Evolutionary conservation across 2,888 invertebrate species (phyloP).

Genomic region (Melikaiella ostensackeni): DNA sequence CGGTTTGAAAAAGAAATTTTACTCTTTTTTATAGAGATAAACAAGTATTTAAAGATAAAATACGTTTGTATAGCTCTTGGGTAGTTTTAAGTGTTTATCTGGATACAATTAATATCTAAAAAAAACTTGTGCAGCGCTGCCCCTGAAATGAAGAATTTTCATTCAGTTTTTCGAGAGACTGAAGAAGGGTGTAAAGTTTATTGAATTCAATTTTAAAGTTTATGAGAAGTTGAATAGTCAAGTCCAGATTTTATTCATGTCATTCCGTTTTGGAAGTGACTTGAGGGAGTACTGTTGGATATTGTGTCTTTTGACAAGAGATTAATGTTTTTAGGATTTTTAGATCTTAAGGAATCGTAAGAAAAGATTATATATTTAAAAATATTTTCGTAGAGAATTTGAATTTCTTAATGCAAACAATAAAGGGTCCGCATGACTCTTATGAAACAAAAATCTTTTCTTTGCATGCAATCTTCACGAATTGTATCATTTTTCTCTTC

Average conservation of each 20-base stretch:
- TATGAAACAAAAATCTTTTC: background rate
- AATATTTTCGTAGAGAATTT: background rate
- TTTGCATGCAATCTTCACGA: background rate
- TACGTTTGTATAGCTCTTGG: too few species aligned
- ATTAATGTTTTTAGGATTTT: background rate
- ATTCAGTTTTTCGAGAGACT: background rate
- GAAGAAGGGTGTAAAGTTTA: background rate
- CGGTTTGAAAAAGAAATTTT: too few species aligned
- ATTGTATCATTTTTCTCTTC: background rate
- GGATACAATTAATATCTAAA: too few species aligned
- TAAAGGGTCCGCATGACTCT: background rate
- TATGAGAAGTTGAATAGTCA: slow-evolving; percentile 19
- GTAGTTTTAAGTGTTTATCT: too few species aligned
- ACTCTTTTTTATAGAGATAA: too few species aligned
- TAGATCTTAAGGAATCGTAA: background rate
- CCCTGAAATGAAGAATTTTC: background rate
- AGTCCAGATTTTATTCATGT: slow-evolving; percentile 21
- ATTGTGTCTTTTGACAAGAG: background rate
- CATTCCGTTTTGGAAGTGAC: background rate
- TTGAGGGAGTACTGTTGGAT: background rate
- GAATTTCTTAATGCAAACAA: background rate
- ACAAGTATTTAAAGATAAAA: too few species aligned
- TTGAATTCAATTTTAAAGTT: slow-evolving; percentile 3
- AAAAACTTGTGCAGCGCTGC: background rate
- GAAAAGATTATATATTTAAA: background rate